phyloP scores from a whole-genome alignment of 2,797 vertebrate genomes.

The Xiphophorus birchmanni region DNA sequence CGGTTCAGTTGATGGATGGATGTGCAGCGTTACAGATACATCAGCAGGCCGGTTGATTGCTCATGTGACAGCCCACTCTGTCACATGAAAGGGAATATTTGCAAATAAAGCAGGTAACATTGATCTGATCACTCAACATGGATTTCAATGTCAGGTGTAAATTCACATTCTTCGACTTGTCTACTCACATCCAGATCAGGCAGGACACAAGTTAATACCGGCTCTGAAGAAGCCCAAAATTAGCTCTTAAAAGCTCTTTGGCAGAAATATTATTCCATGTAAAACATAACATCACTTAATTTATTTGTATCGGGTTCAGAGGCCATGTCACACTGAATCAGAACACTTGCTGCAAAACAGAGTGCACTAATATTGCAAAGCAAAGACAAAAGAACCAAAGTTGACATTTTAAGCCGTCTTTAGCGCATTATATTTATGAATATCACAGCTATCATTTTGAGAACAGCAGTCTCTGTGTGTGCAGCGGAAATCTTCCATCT shows the following conservation, averaged over 20 bases:
- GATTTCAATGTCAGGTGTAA: background rate
- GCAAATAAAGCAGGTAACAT: background rate
- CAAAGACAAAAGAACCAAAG: background rate
- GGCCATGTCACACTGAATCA: background rate
- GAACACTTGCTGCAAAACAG: background rate
- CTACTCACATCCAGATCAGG: background rate
- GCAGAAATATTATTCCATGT: no score
- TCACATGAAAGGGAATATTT: background rate
- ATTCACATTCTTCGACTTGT: background rate
- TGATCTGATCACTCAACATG: background rate
- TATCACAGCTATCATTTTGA: background rate
- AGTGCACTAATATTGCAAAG: background rate
- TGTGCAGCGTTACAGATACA: background rate
- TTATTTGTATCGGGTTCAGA: background rate
- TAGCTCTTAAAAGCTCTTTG: background rate
- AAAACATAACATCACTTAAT: no score
- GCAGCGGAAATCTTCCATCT: background rate
- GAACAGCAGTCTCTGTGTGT: background rate
- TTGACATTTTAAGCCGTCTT: background rate
- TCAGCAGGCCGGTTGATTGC: background rate
- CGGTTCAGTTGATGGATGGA: background rate
- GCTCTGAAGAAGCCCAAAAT: background rate
- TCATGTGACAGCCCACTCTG: background rate
- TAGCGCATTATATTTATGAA: background rate
- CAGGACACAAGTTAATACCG: background rate